Base-by-base conservation (phyloP, 1,140 invertebrate species). In the Homarus americanus region DNA sequence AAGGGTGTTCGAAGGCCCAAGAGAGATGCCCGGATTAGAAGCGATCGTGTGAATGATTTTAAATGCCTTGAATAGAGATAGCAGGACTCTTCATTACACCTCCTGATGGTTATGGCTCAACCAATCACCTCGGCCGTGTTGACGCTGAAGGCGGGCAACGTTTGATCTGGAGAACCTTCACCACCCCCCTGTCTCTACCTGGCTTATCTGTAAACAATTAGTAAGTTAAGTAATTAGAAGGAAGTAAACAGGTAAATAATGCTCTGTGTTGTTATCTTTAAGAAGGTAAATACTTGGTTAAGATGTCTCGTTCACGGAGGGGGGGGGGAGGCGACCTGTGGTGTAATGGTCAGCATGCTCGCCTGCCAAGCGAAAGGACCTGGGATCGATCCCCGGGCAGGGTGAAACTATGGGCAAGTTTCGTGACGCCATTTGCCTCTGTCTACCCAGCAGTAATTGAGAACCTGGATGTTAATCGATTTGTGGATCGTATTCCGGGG, bases 1-100 rank as follows among this genome's bases (percentile, higher is more conserved):
- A 82, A 82, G 78, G 32, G 78, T n/a, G 20, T 38, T 78, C n/a
- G 79, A 15, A 58, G 53, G 53, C 53, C 79, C 79, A 53, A 58
- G 79, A 58, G 79, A 82, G 79, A 82, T 58, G 79, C 49, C 41
- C 9, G 79, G 79, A 82, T 82, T 82, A 58, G n/a, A 58, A 15
- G 53, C 66, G 82, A 84, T 84, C 58, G 82, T 84, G 82, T 84
- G 82, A 84, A 84, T 84, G 82, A 84, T 84, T 69, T 84, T 84
- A 84, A 84, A 84, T 72, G 82, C 63, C 38, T 82, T 34, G 24
- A 84, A 72, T 72, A 36, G 82, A n/a, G 58, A 66, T 72, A 32
- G 58, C 63, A 69, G 36, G 32, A 34, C 63, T 72, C 58, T 69
- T 72, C 82, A 72, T 84, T 84, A 84, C 82, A 17, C 24, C 38